Base-by-base conservation (phyloP, 2,113 vertebrate species). In the Colistium nudipinnis region DNA sequence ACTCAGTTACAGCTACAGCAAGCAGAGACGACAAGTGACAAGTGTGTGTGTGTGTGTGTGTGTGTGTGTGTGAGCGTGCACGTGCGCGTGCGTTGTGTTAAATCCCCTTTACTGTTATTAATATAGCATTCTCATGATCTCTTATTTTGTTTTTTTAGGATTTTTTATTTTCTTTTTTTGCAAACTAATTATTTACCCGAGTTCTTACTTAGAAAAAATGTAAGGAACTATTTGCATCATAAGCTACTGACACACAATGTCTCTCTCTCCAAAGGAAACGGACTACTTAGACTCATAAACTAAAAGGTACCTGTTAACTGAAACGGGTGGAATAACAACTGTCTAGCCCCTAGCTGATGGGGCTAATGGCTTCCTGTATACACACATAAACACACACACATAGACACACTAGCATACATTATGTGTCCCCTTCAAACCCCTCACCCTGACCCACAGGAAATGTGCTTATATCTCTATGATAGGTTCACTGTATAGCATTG, bases 251-350 rank as follows among this genome's bases (percentile, higher is more conserved):
- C 30, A 33, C 54, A 30, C 66, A 39, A 19, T n/a, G 38, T 68
- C 49, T 71, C 57, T 71, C 57, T 70, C 66, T 75, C 63, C 35
- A 28, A 70, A 77, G 62, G 80, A 84, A 82, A 80, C 80, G 76
- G 57, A 62, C 74, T 62, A 24, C 55, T 76, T 51, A 67, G 47
- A 33, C 87, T 77, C 76, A 65, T 90, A 87, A 87, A 88, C 67
- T 67, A 49, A 60, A 59, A 74, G 66, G 41, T 89, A 91, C 87
- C 83, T 88, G 84, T 90, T 87, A 88, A 89, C 68, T 60, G 24
- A 78, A 87, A 80, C 80, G 87, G 89, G 88, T 88, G 85, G 83
- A 71, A 79, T 59, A 74, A 83, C 77, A 63, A 74, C 75, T 83
- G 71, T 87, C 67, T 77, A 38, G 71, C 82, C 78, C 14, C 44